Conservation (phyloP, 2,888 invertebrate genomes). For the Rambutsinella grinnellia region DNA sequence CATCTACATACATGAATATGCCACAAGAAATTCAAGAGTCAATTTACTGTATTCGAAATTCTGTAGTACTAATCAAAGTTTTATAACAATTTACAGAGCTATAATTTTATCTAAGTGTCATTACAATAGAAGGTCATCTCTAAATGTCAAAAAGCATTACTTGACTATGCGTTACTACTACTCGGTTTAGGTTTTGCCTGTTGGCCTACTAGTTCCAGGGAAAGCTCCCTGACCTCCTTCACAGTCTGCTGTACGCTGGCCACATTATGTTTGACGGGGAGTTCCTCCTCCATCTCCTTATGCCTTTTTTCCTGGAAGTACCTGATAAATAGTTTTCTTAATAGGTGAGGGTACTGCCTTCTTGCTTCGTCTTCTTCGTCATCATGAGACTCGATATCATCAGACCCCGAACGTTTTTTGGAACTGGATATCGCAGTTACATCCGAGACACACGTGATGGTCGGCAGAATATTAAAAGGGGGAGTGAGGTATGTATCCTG, state of each 20-base stretch:
- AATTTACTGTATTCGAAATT: too few species aligned
- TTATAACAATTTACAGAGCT: too few species aligned
- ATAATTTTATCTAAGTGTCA: too few species aligned
- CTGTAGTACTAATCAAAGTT: too few species aligned
- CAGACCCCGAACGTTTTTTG: neutral
- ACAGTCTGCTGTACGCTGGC: conserved; percentile 4
- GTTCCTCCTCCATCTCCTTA: conserved; percentile 8
- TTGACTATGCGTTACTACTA: too few species aligned
- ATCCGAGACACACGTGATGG: conserved; percentile 64
- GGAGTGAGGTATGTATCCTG: conserved; percentile 78
- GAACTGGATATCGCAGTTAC: neutral
- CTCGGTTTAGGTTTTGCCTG: neutral
- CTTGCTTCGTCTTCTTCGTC: conserved; percentile 68
- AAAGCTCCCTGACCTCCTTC: neutral
- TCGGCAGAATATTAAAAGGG: conserved; percentile 80
- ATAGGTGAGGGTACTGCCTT: conserved; percentile 73
- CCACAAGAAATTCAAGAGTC: too few species aligned
- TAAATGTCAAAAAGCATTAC: too few species aligned
- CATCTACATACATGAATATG: too few species aligned
- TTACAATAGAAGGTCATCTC: too few species aligned
- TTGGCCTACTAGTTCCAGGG: neutral
- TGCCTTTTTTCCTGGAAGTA: conserved; percentile 74
- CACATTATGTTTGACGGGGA: conserved; percentile 25
- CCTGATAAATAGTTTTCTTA: conserved; percentile 75
- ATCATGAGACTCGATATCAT: neutral